Conservation (phyloP, 1,140 invertebrate species). For the Lasioglossum albipes region DNA sequence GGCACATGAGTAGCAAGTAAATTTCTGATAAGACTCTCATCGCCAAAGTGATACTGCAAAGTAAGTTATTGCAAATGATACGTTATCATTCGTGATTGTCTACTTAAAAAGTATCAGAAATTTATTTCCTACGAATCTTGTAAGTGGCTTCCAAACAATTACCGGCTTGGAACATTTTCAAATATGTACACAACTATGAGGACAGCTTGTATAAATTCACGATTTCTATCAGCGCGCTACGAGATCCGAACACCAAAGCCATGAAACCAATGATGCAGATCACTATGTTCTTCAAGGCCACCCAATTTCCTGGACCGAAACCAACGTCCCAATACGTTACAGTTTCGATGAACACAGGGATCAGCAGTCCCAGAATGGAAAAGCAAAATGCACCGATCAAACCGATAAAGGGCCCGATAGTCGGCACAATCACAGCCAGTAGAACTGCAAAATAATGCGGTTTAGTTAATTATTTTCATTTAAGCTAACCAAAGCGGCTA, state of each 20-base stretch:
- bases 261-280: constrained; percentile 87
- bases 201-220: constrained; percentile 63
- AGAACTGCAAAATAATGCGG: constrained; percentile 82
- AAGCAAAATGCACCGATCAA: constrained; percentile 97
- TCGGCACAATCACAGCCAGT: constrained; percentile 92
- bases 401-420: constrained; percentile 93
- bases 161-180: constrained; percentile 9
- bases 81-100: constrained; percentile 3
- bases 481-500: no score
- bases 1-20: constrained; percentile 10
- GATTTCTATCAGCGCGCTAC: constrained; percentile 87
- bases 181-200: constrained; percentile 29
- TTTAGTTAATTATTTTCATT: neutral
- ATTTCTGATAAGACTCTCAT: constrained; percentile 19
- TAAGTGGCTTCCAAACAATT: constrained; percentile 12
- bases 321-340: constrained; percentile 89
- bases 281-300: constrained; percentile 89
- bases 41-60: neutral
- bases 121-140: constrained; percentile 17
- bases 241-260: constrained; percentile 90
- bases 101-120: constrained; percentile 20
- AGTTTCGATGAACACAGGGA: constrained; percentile 93
- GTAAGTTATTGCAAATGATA: constrained; percentile 3
- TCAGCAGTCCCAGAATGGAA: constrained; percentile 94
- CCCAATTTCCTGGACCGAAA: constrained; percentile 85